These are phyloP conservation scores for Myotis myotis DNA, from an alignment of 2,797 vertebrate species.

Conservation along the genomic window DNA sequence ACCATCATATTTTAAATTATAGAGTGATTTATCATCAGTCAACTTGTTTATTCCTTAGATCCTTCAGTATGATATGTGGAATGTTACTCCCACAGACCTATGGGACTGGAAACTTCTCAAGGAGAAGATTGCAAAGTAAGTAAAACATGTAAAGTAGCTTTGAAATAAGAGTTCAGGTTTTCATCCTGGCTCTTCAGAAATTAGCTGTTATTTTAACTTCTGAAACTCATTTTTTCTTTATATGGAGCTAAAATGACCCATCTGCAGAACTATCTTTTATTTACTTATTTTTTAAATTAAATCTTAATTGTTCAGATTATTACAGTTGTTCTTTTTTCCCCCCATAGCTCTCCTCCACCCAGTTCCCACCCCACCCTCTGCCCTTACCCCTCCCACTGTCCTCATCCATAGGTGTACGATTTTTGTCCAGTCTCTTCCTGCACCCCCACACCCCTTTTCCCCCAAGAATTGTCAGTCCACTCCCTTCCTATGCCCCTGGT, in stretches of 20 bases:
- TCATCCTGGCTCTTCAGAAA: not conserved
- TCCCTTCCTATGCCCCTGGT: too few species aligned
- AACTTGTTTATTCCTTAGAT: constrained; percentile 80
- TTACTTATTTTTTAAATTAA: too few species aligned
- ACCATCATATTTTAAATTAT: not conserved
- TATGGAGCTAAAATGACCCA: not conserved
- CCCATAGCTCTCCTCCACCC: too few species aligned
- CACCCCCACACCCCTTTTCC: too few species aligned
- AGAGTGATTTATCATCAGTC: not conserved
- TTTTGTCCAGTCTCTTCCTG: too few species aligned
- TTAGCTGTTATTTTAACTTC: constrained; percentile 20
- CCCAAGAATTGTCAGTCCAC: too few species aligned
- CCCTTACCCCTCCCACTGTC: too few species aligned
- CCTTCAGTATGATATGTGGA: constrained; percentile 99
- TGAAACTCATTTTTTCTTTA: constrained; percentile 19
- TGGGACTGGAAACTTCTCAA: constrained; percentile 94
- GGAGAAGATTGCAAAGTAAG: constrained; percentile 94
- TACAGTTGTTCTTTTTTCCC: too few species aligned
- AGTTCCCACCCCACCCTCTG: too few species aligned
- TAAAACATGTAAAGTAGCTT: constrained; percentile 21
- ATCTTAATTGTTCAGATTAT: too few species aligned
- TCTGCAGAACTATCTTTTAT: not conserved
- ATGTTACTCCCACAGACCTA: constrained; percentile 91
- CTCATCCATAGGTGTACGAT: too few species aligned
- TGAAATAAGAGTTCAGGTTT: not conserved